Percentiles rank a stretch among this genome's conserved stretches.
Evolutionary conservation across 1,140 invertebrate genomes (phyloP).

Genomic region (Monochamus saltuarius): DNA sequence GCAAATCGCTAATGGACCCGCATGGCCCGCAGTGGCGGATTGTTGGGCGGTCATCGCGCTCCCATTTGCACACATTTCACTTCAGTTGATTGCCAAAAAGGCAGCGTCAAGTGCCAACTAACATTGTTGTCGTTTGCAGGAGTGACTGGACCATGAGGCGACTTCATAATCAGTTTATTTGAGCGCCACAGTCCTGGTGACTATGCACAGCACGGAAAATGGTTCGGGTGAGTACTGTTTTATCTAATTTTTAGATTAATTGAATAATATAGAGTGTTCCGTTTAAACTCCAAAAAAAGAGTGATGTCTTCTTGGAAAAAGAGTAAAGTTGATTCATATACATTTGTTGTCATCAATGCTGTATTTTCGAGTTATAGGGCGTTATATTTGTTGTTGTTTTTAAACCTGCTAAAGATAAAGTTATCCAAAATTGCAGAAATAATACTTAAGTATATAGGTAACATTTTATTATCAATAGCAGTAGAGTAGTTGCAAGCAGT

Average conservation of each 20-base stretch:
- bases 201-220: constrained; percentile 52
- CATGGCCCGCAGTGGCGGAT: constrained; percentile 20
- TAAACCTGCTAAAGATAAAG: too few species aligned
- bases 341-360: too few species aligned
- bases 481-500: too few species aligned
- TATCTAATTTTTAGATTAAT: neutral
- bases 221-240: constrained; percentile 43
- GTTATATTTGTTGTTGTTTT: too few species aligned
- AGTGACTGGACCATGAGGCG: constrained; percentile 15
- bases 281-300: too few species aligned
- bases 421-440: too few species aligned
- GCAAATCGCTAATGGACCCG: constrained; percentile 37
- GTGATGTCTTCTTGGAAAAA: too few species aligned
- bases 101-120: neutral
- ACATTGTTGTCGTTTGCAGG: constrained; percentile 9
- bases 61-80: constrained; percentile 9
- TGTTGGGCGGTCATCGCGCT: constrained; percentile 5
- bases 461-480: too few species aligned
- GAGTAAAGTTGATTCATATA: too few species aligned
- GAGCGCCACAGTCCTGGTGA: constrained; percentile 25
- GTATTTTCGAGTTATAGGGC: too few species aligned
- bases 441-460: too few species aligned
- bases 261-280: neutral
- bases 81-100: constrained; percentile 19
- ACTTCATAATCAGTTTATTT: neutral